Conservation (phyloP, 2,888 invertebrate species). For the Diadegma fenestrale region DNA sequence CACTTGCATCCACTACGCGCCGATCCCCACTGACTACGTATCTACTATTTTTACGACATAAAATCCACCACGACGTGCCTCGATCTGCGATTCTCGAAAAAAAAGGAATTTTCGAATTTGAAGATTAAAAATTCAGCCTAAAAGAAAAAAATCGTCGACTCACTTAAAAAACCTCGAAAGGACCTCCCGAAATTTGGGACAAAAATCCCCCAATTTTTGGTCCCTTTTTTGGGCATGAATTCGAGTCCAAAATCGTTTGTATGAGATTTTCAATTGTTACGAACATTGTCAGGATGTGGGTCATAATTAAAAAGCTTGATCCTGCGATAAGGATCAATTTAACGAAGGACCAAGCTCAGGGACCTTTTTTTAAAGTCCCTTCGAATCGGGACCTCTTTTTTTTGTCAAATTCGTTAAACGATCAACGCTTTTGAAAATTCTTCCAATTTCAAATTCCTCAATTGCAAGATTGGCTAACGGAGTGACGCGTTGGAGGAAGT, state of each 20-base stretch:
- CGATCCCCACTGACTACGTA: conserved; percentile 41
- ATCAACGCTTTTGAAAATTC: not conserved
- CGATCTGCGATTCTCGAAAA: not conserved
- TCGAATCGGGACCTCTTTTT: not conserved
- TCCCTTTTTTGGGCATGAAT: not conserved
- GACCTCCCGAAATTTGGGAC: not conserved
- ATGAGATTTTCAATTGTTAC: not conserved
- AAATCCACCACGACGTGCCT: not conserved
- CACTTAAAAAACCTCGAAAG: no score
- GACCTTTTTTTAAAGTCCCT: not conserved
- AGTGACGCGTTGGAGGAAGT: not conserved
- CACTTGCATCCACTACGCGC: conserved; percentile 76
- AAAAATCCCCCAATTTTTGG: no score
- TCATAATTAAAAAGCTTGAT: not conserved
- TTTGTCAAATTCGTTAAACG: not conserved
- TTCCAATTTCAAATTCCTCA: not conserved
- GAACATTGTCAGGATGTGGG: conserved; percentile 2
- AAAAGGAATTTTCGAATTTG: not conserved
- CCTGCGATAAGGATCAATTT: conserved; percentile 24
- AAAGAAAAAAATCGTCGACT: no score
- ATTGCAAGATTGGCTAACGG: not conserved
- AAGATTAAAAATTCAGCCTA: not conserved
- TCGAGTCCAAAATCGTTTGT: not conserved
- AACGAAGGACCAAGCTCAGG: not conserved
- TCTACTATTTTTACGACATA: conserved; percentile 8